These are phyloP conservation scores for Drosophila anomalipes DNA, from an alignment of 2,888 invertebrate genomes.

Conservation along the genomic window DNA sequence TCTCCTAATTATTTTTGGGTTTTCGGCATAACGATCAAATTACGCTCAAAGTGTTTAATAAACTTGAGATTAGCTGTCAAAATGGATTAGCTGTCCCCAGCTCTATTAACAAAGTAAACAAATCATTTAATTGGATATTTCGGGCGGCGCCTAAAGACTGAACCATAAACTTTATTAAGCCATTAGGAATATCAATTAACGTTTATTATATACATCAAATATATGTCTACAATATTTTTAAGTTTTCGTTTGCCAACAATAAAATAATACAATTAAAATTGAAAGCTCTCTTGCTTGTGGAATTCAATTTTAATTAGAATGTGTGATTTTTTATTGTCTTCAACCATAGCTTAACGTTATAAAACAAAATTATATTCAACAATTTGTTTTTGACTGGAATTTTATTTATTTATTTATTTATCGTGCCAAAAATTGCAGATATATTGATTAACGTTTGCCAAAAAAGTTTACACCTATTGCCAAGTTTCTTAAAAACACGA, in stretches of 20 bases:
- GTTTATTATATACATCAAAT: neutral
- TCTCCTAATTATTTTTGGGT: conserved; percentile 31
- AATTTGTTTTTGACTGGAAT: neutral
- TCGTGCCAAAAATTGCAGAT: neutral
- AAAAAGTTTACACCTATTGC: conserved; percentile 17
- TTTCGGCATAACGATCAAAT: conserved; percentile 36
- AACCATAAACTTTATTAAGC: conserved; percentile 25
- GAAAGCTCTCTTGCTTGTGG: neutral
- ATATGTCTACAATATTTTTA: neutral
- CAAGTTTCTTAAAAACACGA: conserved; percentile 21
- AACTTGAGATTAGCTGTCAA: conserved; percentile 17
- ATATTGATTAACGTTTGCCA: neutral
- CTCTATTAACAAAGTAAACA: conserved; percentile 19
- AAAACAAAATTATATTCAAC: neutral
- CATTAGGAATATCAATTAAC: conserved; percentile 13
- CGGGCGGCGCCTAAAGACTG: conserved; percentile 18
- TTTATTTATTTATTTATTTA: neutral
- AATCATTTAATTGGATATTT: conserved; percentile 45
- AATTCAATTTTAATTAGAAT: neutral
- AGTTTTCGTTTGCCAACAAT: neutral
- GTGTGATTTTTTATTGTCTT: neutral
- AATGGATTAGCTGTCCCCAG: neutral
- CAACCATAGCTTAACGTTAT: neutral
- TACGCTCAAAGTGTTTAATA: conserved; percentile 36
- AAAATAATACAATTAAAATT: neutral